Conservation (phyloP, 1,140 invertebrate species). For the Drosophila chauvacae region DNA sequence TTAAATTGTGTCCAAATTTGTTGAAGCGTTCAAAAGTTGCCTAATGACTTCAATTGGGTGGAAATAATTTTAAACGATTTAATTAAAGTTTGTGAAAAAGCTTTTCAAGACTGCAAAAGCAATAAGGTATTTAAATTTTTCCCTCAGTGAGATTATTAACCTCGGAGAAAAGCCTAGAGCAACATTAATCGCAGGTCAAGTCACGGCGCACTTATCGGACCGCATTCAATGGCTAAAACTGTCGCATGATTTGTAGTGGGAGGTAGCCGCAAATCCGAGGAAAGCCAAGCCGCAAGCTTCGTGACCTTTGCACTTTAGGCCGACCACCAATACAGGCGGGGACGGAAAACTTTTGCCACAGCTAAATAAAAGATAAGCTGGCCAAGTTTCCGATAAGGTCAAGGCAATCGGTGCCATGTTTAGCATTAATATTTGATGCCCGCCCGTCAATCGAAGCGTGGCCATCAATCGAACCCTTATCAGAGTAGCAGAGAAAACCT, state of each 20-base stretch:
- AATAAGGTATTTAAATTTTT: neutral
- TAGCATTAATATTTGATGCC: conserved; percentile 60
- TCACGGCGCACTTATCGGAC: conserved; percentile 37
- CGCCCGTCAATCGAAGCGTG: conserved; percentile 32
- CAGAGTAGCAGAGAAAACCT: conserved; percentile 6
- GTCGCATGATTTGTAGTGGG: conserved; percentile 34
- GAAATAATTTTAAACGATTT: neutral
- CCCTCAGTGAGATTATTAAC: neutral
- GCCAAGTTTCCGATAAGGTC: conserved; percentile 48
- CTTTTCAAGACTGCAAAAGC: too few relatives aligned
- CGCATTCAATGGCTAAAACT: conserved; percentile 34
- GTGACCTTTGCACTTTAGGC: conserved; percentile 52
- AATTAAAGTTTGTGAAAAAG: neutral
- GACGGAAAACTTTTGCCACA: conserved; percentile 28
- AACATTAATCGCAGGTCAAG: conserved; percentile 50
- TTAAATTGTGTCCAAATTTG: neutral
- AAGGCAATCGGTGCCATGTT: conserved; percentile 49
- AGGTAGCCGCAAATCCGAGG: conserved; percentile 10
- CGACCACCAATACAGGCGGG: neutral
- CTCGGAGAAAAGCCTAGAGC: neutral
- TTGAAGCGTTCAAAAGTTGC: neutral
- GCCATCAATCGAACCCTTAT: conserved; percentile 52
- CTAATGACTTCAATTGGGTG: neutral
- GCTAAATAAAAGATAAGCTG: conserved; percentile 61
- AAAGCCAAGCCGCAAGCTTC: conserved; percentile 31